Conservation (phyloP, 2,888 invertebrate genomes). For the Limnephilus marmoratus region DNA sequence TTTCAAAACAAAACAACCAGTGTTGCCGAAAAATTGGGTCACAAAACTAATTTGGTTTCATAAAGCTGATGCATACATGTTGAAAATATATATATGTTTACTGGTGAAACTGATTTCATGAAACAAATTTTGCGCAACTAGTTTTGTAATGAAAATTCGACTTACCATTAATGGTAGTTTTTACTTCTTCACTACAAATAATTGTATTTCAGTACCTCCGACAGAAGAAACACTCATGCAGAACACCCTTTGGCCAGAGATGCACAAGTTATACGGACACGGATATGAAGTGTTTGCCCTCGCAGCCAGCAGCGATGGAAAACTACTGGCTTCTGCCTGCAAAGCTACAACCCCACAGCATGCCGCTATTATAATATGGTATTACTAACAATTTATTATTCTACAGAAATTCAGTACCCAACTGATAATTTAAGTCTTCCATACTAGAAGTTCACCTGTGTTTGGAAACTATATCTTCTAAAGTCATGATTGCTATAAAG, state of each 20-base stretch:
- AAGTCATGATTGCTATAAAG: neutral
- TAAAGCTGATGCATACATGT: too few species aligned
- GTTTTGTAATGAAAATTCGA: neutral
- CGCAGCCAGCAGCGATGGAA: constrained; percentile 84
- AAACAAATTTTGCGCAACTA: neutral
- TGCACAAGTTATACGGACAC: constrained; percentile 97
- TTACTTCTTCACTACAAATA: neutral
- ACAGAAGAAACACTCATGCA: constrained; percentile 94
- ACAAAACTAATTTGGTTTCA: too few species aligned
- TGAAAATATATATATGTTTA: neutral
- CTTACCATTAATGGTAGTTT: too few species aligned
- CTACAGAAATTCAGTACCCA: neutral
- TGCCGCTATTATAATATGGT: constrained; percentile 94
- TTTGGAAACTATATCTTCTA: neutral
- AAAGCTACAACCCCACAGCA: constrained; percentile 88
- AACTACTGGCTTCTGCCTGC: constrained; percentile 90
- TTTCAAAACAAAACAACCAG: too few species aligned
- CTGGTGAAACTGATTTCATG: neutral
- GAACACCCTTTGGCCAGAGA: constrained; percentile 97
- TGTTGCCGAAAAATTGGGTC: too few species aligned
- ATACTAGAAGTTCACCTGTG: neutral
- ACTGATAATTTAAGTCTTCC: neutral
- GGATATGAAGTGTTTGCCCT: constrained; percentile 95
- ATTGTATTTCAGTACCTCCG: constrained; percentile 83
- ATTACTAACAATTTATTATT: constrained; percentile 63